These are phyloP conservation scores for Dascyllus trimaculatus DNA, from an alignment of 2,113 vertebrate species.

Conservation along the genomic window DNA sequence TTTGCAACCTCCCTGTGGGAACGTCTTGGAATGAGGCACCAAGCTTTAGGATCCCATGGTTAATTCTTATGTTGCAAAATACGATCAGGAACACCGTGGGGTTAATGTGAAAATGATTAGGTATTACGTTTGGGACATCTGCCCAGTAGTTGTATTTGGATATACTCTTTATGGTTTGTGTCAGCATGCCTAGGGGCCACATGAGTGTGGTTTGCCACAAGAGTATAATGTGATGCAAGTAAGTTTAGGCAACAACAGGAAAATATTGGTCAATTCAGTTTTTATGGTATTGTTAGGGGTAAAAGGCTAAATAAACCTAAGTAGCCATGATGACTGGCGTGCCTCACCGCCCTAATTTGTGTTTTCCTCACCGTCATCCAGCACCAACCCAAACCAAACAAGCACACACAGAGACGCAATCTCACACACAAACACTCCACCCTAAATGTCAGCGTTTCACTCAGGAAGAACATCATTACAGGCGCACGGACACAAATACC, in stretches of 20 bases:
- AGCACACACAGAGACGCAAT: slow-evolving; percentile 18
- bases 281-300: slow-evolving; percentile 48
- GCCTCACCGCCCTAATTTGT: slow-evolving; percentile 40
- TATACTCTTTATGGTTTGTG: slow-evolving; percentile 39
- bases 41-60: slow-evolving; percentile 28
- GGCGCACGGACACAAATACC: not conserved
- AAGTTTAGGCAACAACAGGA: slow-evolving; percentile 43
- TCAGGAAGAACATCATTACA: slow-evolving; percentile 11
- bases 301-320: slow-evolving; percentile 53
- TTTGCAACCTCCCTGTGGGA: slow-evolving; percentile 74
- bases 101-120: slow-evolving; percentile 55
- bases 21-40: slow-evolving; percentile 35
- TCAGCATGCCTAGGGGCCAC: slow-evolving; percentile 23
- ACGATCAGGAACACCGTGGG: slow-evolving; percentile 13
- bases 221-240: slow-evolving; percentile 43
- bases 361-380: slow-evolving; percentile 46
- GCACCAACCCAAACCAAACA: slow-evolving; percentile 25
- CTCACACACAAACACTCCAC: slow-evolving; percentile 10
- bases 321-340: slow-evolving; percentile 29
- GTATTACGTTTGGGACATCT: slow-evolving; percentile 23
- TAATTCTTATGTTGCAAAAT: slow-evolving; percentile 52
- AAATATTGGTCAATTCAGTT: slow-evolving; percentile 43
- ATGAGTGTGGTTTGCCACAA: slow-evolving; percentile 59
- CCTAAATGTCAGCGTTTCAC: slow-evolving; percentile 17
- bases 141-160: slow-evolving; percentile 31